Evolutionary conservation across 1,140 invertebrate species (phyloP), one percentile per base, ranked within the genome.

Genomic region (Copidosoma floridanum): DNA sequence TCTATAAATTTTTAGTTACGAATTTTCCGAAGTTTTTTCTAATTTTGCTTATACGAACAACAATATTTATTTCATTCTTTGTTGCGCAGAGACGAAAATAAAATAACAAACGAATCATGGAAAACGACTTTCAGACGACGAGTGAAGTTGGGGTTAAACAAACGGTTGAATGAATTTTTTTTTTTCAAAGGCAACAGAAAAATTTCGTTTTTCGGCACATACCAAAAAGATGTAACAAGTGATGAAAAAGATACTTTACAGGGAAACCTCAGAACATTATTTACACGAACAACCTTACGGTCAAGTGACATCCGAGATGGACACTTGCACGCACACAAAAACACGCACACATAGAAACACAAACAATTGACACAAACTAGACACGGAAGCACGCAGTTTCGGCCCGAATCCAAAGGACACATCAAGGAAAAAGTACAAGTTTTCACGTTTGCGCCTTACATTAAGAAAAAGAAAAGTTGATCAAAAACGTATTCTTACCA

Each of bases 381-480:
- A 63, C 60, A 73, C 66, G 61, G 46, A 43, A 66, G 69, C 63
- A 73, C 66, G 68, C 69, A 75, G 69, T 75, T 76, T 76, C 73
- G 74, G 73, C 72, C 74, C 69, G 70, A 74, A 75, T 76, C 75
- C 68, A 75, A 76, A 76, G 72, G 73, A 76, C 74, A 76, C 74
- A 77, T 76, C 72, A 76, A 75, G 74, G 74, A 76, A 76, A 76
- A 77, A 77, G 74, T 76, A 77, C 74, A 77, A 77, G 73, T 77
- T 76, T 77, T 77, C 75, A 77, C 75, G 74, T 77, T 72, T 77
- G 75, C 75, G 75, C 75, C 75, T 77, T 77, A 77, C 72, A 75
- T 76, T 76, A 76, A n/a, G n/a, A n/a, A 76, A 76, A 75, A 72
- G 71, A 77, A 77, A 76, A 75, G 70, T 74, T 76, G 69, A 77